Evolutionary conservation across 2,797 vertebrate genomes (phyloP), one percentile per base, ranked within the genome.

Genomic region (Clangula hyemalis): DNA sequence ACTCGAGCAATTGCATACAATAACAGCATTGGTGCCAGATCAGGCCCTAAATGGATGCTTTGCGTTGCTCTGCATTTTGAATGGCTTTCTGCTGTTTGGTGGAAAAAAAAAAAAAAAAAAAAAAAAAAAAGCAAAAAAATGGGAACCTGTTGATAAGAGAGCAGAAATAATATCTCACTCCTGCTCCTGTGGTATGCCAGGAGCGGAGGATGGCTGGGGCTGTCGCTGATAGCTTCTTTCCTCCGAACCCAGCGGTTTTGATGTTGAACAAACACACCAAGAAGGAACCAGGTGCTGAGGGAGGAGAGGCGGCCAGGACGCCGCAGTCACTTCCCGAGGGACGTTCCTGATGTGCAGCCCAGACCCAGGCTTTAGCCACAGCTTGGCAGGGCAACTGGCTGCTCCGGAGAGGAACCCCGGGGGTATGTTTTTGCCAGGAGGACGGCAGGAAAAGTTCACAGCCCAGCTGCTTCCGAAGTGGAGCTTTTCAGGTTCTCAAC

Each of bases 1-100:
- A 16, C 25, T 56, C 1, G 0, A 74, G 82, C 56, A 75, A 20
- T 75, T 0, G 0, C 16, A 28, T 43, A 34, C 34, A 88, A 45
- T 90, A 74, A 85, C 20, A 58, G 45, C 65, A 10, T 57, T 47
- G 85, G 82, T 43, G 39, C 64, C 28, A 30, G 30, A 66, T 5
- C 13, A 65, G 41, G 41, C 69, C 69, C 53, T 56, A 54, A 53
- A 36, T 21, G 69, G 51, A 54, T 39, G 49, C 69, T 71, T 53
- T 39, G 36, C 49, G 8, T 70, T 36, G 24, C 51, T 39, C 36
- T 54, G 69, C 49, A 13, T 53, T 54, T 71, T 54, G 21, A 22
- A 39, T 39, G 36, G 24, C 36, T 39, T 38, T 38, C 69, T 19
- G 11, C 69, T 16, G 28, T 54, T 49, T 21, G 36, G 27, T 6